phyloP scores from a whole-genome alignment of 1,140 invertebrate genomes.

The Zeugodacus cucurbitae region DNA sequence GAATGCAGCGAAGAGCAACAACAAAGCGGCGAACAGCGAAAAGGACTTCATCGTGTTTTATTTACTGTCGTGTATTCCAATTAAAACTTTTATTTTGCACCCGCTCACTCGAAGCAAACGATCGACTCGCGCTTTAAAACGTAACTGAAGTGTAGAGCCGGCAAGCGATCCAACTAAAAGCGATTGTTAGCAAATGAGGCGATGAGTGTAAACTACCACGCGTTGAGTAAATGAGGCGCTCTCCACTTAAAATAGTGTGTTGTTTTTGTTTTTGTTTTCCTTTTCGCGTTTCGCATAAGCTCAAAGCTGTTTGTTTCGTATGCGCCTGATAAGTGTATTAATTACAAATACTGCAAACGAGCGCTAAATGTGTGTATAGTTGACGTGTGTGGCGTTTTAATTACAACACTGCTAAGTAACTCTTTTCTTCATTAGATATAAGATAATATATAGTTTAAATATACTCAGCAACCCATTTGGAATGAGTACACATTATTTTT shows the following conservation, averaged over 20 bases:
- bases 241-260: neutral
- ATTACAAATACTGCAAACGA: neutral
- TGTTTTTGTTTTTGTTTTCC: neutral
- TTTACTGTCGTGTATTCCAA: neutral
- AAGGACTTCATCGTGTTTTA: constrained; percentile 52
- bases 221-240: neutral
- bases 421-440: neutral
- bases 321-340: neutral
- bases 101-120: neutral
- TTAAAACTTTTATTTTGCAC: neutral
- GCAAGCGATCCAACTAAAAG: neutral
- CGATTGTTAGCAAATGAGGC: neutral
- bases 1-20: constrained; percentile 46
- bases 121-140: neutral
- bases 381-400: neutral
- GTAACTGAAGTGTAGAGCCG: neutral
- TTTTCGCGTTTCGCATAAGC: neutral
- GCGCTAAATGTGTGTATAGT: neutral
- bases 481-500: neutral
- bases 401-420: neutral
- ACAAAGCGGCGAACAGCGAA: constrained; percentile 47
- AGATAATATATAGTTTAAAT: neutral
- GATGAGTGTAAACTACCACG: neutral
- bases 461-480: neutral
- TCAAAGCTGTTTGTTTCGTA: neutral